These are phyloP conservation scores for Kryptolebias ocellatus DNA, from an alignment of 2,797 vertebrate genomes.

Conservation along the genomic window DNA sequence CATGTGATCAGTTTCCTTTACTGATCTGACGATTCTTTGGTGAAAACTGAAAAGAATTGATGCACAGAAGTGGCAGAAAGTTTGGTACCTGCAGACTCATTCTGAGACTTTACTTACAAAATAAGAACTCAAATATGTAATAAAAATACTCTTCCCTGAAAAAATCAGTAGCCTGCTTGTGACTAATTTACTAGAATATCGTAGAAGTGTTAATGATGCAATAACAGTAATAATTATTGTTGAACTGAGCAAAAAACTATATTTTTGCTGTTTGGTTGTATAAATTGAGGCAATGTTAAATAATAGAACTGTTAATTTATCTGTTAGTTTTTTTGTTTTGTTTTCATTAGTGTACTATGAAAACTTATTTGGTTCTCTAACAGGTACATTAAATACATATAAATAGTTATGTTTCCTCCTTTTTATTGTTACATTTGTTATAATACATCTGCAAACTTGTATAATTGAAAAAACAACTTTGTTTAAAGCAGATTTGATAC, in stretches of 20 bases:
- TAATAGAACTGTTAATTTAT: no score
- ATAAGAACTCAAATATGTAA: background rate
- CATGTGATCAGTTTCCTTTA: conserved; percentile 1
- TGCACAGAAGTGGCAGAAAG: background rate
- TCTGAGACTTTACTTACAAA: background rate
- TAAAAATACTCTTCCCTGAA: background rate
- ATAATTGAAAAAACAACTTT: no score
- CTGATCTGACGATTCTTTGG: background rate
- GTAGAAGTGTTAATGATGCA: background rate
- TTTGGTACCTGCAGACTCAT: background rate
- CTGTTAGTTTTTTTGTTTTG: no score
- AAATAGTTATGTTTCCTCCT: no score
- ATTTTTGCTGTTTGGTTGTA: background rate
- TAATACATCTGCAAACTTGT: no score
- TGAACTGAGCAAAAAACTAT: background rate
- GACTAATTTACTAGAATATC: background rate
- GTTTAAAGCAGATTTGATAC: no score
- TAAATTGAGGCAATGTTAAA: no score
- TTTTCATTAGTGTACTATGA: no score
- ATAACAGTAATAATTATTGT: no score
- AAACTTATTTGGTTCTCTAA: no score
- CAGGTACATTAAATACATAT: no score
- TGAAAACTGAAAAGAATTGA: background rate
- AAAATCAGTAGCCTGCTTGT: background rate
- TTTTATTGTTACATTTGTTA: no score